Evolutionary conservation across 2,888 invertebrate species (phyloP), one percentile per base, ranked within the genome.

Genomic region (Oithona nana): DNA sequence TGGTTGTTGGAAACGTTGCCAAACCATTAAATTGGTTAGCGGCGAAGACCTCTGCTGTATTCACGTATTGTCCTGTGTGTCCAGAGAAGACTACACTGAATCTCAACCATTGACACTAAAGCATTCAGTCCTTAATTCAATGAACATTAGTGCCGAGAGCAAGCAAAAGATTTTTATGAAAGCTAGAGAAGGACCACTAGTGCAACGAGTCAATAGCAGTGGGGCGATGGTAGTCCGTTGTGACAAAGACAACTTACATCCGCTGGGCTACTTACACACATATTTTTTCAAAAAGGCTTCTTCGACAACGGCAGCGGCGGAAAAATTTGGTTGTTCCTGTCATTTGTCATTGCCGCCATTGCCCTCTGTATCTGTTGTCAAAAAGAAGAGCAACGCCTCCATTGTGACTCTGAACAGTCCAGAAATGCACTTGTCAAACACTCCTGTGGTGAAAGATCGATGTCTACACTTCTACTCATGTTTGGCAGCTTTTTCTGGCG

Each of bases 391-490:
- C 6, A 39, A 39, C 39, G 39, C 39, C 39, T 39, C 39, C 39
- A 39, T 39, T 11, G 39, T 39, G 6, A 16, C 39, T 11, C 39
- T 39, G 39, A 39, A 39, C 39, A 11, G 8, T 39, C 39, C 39
- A 2, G 30, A 29, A 8, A 29, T 61, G 51, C 6, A 63, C 62
- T 39, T 64, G 64, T 39, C 64, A 63, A n/a, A 39, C 16, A 52
- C 64, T 2, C 57, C 62, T 11, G 22, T 55, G 22, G 65, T 31
- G 73, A 72, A 65, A 75, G 77, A 67, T 22, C 62, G 64, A 16
- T 84, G 84, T 72, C 75, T 83, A 51, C 84, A 84, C 72, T 83
- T 80, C 72, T 83, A 82, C 71, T 80, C 82, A 8, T 83, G 83
- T 69, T 74, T 83, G 55, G 81, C 81, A 72, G 82, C 83, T 51